Percentiles rank a stretch among this genome's conserved stretches.
These are phyloP conservation scores for Osmoderma eremita DNA, from an alignment of 2,888 invertebrate genomes.

Conservation along the genomic window DNA sequence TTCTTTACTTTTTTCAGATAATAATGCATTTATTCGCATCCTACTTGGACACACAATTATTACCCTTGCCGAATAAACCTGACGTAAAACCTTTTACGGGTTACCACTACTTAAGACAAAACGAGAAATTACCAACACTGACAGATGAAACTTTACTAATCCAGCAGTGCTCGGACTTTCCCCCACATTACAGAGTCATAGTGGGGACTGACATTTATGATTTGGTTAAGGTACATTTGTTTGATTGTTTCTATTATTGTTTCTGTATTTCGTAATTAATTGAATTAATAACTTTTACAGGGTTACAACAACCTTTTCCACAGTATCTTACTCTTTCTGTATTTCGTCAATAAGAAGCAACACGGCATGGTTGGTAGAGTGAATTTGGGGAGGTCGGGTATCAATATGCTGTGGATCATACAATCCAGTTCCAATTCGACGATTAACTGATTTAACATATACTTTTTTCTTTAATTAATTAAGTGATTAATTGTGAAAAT, in stretches of 20 bases:
- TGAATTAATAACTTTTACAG: conserved; percentile 62
- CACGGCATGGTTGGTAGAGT: conserved; percentile 81
- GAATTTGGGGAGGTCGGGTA: conserved; percentile 80
- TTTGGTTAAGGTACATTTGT: conserved; percentile 69
- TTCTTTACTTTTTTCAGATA: conserved; percentile 66
- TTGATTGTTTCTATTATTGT: neutral
- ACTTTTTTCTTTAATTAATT: neutral
- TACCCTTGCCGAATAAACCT: conserved; percentile 73
- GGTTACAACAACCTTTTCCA: conserved; percentile 92
- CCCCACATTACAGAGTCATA: conserved; percentile 78
- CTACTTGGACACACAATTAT: conserved; percentile 85
- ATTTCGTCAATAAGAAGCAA: conserved; percentile 77
- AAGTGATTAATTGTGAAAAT: neutral
- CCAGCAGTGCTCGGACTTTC: conserved; percentile 71
- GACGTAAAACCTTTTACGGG: conserved; percentile 74
- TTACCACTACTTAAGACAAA: conserved; percentile 63
- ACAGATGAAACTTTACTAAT: conserved; percentile 69
- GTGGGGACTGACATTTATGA: conserved; percentile 74
- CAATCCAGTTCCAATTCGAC: conserved; percentile 56
- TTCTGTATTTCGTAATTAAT: conserved; percentile 6
- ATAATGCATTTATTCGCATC: conserved; percentile 86
- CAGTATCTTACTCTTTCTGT: conserved; percentile 83
- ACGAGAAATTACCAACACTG: conserved; percentile 63
- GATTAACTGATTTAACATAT: too few relatives aligned
- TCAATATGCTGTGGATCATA: conserved; percentile 87